Base-by-base conservation (phyloP, 2,888 invertebrate species). In the Quadroppia sp. region DNA sequence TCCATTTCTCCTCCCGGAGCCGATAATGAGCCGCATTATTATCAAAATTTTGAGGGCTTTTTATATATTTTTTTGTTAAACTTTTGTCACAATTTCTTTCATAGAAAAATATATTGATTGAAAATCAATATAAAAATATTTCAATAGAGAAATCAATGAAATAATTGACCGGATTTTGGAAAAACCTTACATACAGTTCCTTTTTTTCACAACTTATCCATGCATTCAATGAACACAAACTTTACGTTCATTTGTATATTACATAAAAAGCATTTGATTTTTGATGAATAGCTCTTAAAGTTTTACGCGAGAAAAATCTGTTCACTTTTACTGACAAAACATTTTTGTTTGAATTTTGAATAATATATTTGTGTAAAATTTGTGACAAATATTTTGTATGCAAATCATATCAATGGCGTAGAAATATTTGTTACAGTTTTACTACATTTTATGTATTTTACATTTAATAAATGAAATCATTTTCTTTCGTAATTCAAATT, bases 111-210 rank as follows among this genome's bases (percentile, higher is more conserved):
- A 20, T 53, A 53, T 53, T 53, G 53, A 53, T 53, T 53, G 20
- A 23, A 20, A 53, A 53, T 53, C 20, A 53, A 53, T 53, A 23
- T 1, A 53, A 53, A 23, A 11, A 23, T 53, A 23, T 53, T 23
- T 25, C 9, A 7, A 53, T 53, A 23, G 53, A 53, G 53, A 23
- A 13, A 25, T 53, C 53, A 20, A 6, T 20, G 23, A 23, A 53
- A 53, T 53, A 53, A 53, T 53, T 53, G 53, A 53, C 53, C 53
- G 23, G 53, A 53, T 53, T 53, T 53, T 7, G 7, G 11, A 53
- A 53, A 9, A 23, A 53, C 11, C 23, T 20, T 17, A 20, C 50
- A 25, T 23, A 23, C 53, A 53, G n/a, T 50, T n/a, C n/a, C n/a
- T n/a, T n/a, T n/a, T n/a, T n/a, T n/a, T n/a, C n/a, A n/a, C 15